Evolutionary conservation across 2,888 invertebrate species (phyloP).

Genomic region (Archips crataeganus): DNA sequence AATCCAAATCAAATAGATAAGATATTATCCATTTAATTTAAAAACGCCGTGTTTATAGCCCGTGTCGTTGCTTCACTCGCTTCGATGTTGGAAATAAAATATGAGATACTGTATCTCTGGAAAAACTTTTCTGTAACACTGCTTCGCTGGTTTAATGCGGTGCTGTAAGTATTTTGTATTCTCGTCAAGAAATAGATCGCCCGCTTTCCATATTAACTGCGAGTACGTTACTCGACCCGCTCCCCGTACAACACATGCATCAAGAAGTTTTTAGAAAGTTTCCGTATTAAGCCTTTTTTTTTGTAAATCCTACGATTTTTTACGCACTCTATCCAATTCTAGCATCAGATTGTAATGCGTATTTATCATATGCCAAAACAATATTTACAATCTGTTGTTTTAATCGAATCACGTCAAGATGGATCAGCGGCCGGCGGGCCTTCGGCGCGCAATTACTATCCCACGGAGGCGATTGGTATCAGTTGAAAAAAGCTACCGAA

Average conservation of each 20-base stretch:
- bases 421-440: conserved; percentile 15
- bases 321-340: neutral
- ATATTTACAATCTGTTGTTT: conserved; percentile 76
- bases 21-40: conserved; percentile 3
- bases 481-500: conserved; percentile 60
- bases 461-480: conserved; percentile 63
- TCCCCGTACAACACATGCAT: conserved; percentile 66
- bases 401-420: conserved; percentile 67
- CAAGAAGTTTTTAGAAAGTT: conserved; percentile 59
- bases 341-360: conserved; percentile 53
- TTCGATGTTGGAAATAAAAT: conserved; percentile 2
- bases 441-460: conserved; percentile 56
- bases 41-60: conserved; percentile 1
- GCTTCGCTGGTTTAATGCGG: conserved; percentile 48
- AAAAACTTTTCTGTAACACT: conserved; percentile 39
- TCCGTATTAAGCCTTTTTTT: conserved; percentile 40
- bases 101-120: conserved; percentile 18
- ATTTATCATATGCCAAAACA: conserved; percentile 68
- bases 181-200: conserved; percentile 56
- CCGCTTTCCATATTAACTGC: conserved; percentile 73
- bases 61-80: conserved; percentile 4
- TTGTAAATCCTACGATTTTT: neutral
- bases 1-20: conserved; percentile 6
- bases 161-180: conserved; percentile 58
- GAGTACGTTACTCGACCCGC: conserved; percentile 53